phyloP scores from a whole-genome alignment of 30 jellyfish, hydroid and myxozoan genomes.

The Hydra vulgaris region DNA sequence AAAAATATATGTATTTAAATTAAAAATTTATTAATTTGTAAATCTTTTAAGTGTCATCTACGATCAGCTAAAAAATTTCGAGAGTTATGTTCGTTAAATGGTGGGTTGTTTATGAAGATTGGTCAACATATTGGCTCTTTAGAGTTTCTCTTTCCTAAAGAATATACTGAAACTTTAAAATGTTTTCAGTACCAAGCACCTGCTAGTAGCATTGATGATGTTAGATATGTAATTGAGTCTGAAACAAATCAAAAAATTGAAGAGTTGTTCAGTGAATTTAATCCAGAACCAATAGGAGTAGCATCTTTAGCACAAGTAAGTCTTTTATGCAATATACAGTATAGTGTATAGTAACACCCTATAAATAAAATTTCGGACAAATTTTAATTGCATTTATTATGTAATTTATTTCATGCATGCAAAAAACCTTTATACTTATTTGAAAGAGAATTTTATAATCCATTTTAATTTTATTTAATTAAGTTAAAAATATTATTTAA shows the following conservation, averaged over 20 bases:
- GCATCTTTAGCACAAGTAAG: constrained; percentile 96
- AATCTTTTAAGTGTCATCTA: constrained; percentile 64
- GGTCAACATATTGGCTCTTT: constrained; percentile 94
- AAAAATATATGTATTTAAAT: not conserved
- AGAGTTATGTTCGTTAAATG: constrained; percentile 74
- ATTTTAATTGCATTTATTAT: too few relatives aligned
- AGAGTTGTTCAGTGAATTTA: constrained; percentile 50
- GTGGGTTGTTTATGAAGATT: constrained; percentile 87
- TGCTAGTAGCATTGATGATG: constrained; percentile 66
- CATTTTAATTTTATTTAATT: too few relatives aligned
- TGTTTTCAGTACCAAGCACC: constrained; percentile 85
- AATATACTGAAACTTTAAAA: constrained; percentile 74
- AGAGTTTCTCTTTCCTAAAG: constrained; percentile 85
- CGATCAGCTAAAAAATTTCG: constrained; percentile 75
- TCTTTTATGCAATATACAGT: not conserved
- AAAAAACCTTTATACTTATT: too few relatives aligned
- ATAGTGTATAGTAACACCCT: not conserved
- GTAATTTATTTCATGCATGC: too few relatives aligned
- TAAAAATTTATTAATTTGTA: too few relatives aligned
- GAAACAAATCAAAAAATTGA: constrained; percentile 39
- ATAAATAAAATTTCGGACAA: too few relatives aligned
- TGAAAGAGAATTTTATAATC: too few relatives aligned
- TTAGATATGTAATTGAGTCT: constrained; percentile 54
- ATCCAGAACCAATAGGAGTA: constrained; percentile 74
- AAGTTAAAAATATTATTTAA: too few relatives aligned